Base-by-base conservation (phyloP, 2,888 invertebrate genomes). In the Hoplodrina ambigua region DNA sequence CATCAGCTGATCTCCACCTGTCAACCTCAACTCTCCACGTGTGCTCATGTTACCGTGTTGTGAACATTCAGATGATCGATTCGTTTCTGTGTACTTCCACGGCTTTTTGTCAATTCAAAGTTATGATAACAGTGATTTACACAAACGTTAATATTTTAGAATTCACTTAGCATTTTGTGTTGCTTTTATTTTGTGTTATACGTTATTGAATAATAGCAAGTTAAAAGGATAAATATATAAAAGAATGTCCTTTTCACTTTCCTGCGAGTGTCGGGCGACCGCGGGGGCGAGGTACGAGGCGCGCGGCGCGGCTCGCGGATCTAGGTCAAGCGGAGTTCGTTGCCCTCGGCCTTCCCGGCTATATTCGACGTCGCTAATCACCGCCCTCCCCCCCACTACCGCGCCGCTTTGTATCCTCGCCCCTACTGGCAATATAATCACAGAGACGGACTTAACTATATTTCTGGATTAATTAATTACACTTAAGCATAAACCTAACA, bases 311-410 rank as follows among this genome's bases (percentile, higher is more conserved):
- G 77, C 83, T 81, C 82, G 87, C 91, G 86, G 90, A 96, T 94
- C 95, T 96, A 87, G 96, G 96, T 95, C 96, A 95, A 93, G 93
- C 95, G 85, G 94, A 95, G 95, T 94, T 96, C 95, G 94, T 95
- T 95, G 95, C 94, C 94, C 95, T 94, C 95, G 95, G 95, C 95
- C 95, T 95, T 96, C 95, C 94, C 94, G 90, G 92, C 94, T 95
- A 95, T 95, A 95, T 95, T 94, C 90, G 93, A 92, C 92, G 91
- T 91, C 93, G 94, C 93, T 93, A 94, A 95, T 94, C 93, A 92
- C 92, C 90, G 86, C 88, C 83, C 77, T 67, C 72, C 74, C 77
- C 74, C 76, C 49, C 20, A 15, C 46, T 62, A 70, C 60, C 44
- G 56, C 75, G 73, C 81, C 85, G 82, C 85, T 60, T 66, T 62